Base-by-base conservation (phyloP, 2,113 vertebrate genomes). In the Brienomyrus longianalis region DNA sequence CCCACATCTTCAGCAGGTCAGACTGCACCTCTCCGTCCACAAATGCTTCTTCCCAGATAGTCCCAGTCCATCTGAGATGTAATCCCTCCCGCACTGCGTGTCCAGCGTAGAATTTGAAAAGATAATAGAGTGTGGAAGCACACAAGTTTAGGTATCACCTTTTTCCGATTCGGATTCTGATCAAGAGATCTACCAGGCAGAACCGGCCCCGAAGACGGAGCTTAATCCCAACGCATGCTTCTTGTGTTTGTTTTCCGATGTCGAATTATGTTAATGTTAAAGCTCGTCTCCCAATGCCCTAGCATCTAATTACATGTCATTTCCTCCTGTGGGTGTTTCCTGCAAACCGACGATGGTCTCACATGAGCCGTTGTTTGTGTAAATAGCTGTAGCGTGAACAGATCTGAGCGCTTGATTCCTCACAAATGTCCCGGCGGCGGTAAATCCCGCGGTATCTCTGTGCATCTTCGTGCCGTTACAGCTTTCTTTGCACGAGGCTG, bases 331-430 rank as follows among this genome's bases (percentile, higher is more conserved):
- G 48, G 86, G 87, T 90, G 74, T 88, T 80, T 87, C 83, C 88
- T 35, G 84, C 88, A 85, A 91, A 92, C 92, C 91, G 93, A 91
- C 92, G 94, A 35, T 95, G 94, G 95, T 94, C 95, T 94, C 93
- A 94, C 95, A 94, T 94, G 94, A 95, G 94, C 95, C 94, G 92
- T 95, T 94, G 94, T 95, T 95, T 93, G 94, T 94, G 93, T 93
- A 94, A 94, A 90, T 91, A 94, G 93, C 92, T 94, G 90, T 94
- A 93, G 92, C 93, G 92, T 94, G 94, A 95, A 93, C 94, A 95
- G 94, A 94, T 94, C 92, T 91, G 90, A 91, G 45, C 62, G n/a
- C n/a, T 27, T 31, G 62, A 70, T 70, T 70, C n/a, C n/a, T 27
- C 10, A 3, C 62, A 11, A 70, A 31, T 11, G 62, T 31, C n/a